Evolutionary conservation across 2,113 vertebrate genomes (phyloP), one percentile per base, ranked within the genome.

Genomic region (Pteropus alecto): DNA sequence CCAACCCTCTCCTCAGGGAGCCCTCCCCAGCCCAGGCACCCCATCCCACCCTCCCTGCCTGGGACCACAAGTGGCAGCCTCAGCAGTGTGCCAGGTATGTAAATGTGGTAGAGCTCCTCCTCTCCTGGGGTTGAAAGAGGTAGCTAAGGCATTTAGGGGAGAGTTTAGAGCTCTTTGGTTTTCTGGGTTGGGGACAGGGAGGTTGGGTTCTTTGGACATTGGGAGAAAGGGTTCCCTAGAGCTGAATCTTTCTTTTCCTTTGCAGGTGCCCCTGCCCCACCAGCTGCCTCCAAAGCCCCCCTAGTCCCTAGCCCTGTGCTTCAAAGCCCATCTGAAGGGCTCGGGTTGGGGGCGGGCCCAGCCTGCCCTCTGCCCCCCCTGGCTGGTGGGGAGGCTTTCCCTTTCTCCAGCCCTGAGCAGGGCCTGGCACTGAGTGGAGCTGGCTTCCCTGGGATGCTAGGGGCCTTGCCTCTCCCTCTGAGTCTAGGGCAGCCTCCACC

Each of bases 341-440:
- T 98, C 14, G 97, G 97, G 82, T 85, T 97, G 92, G 96, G 90
- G 74, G 94, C 79, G 7, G 97, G 93, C 74, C 90, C 97, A 81
- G 94, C 95, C 97, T 95, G 95, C 97, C 87, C 94, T 93, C 90
- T 97, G 81, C 96, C 97, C 65, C 95, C 98, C 5, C 94, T 97
- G 77, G 79, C 97, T 87, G 98, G 97, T 12, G 98, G 99, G 71
- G 99, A 99, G 97, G 98, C 98, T 73, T 98, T 99, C 97, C 98
- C 99, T n/a, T 99, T 99, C 95, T 98, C 99, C 96, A 98, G 98
- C 85, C 98, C 98, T 95, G 99, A 99, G 92, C 99, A 99, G 98
- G 98, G 98, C 86, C 98, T 99, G 98, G 98, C 99, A 79, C 99
- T 99, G 94, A 97, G 97, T 76, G 96, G 96, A 81, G 93, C 97